Conservation (phyloP, 2,888 invertebrate species). For the Synergus itoensis region DNA sequence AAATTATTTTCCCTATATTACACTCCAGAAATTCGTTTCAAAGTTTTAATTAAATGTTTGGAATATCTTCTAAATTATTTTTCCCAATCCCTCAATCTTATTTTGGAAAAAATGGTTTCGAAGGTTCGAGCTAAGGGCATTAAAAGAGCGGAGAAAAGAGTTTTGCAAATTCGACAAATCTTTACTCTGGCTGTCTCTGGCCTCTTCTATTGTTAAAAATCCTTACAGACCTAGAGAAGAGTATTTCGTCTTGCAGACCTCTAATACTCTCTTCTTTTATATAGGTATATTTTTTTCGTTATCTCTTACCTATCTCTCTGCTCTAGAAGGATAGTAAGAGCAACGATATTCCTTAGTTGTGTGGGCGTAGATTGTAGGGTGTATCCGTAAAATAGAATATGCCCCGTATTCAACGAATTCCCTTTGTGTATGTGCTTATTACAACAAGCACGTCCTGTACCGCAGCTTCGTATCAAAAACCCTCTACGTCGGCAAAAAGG, state of each 20-base stretch:
- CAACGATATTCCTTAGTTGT: not conserved
- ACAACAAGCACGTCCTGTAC: constrained; percentile 30
- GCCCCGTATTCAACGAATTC: not conserved
- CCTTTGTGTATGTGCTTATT: constrained; percentile 25
- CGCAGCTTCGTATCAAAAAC: not conserved
- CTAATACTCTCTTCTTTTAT: not conserved
- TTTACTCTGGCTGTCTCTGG: not conserved
- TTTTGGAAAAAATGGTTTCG: not conserved
- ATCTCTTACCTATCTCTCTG: not conserved
- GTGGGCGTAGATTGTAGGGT: not conserved
- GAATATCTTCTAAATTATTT: not conserved
- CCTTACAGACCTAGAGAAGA: constrained; percentile 5
- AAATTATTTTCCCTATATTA: too few species aligned
- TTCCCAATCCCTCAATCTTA: not conserved
- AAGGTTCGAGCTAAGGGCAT: not conserved
- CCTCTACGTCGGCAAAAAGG: constrained; percentile 24
- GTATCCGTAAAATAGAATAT: constrained; percentile 4
- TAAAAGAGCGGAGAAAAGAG: not conserved
- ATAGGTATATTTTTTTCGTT: not conserved
- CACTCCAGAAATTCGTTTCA: not conserved
- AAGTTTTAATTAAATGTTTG: not conserved
- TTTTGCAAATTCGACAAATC: constrained; percentile 10
- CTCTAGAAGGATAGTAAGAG: not conserved
- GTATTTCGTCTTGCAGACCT: constrained; percentile 4
- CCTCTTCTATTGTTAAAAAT: constrained; percentile 11